Evolutionary conservation across 2,797 vertebrate species (phyloP).

Genomic region (Pelochelys cantorii): DNA sequence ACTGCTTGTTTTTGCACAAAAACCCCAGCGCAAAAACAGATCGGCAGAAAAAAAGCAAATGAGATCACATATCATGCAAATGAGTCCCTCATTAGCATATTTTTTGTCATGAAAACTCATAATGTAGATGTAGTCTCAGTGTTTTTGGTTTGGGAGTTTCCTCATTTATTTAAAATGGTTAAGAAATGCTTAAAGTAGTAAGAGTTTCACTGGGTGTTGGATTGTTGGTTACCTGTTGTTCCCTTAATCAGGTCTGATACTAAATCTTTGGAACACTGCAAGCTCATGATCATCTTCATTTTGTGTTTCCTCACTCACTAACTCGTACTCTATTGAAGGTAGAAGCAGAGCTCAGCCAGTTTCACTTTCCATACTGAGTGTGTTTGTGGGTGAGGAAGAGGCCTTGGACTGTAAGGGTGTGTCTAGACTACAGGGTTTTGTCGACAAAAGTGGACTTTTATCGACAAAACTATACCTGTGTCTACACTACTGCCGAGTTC

Average conservation of each 20-base stretch:
- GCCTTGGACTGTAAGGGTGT: neutral
- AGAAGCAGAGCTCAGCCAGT: neutral
- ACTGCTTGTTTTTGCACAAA: too few species aligned
- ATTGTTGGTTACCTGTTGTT: neutral
- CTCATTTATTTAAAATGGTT: neutral
- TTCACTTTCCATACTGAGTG: neutral
- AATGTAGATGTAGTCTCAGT: neutral
- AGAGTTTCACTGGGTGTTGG: neutral
- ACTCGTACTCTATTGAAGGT: neutral
- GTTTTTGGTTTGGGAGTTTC: neutral
- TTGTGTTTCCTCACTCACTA: neutral
- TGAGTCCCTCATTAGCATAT: too few species aligned
- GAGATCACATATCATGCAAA: too few species aligned
- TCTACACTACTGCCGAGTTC: too few species aligned
- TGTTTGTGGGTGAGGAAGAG: neutral
- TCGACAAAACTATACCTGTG: too few species aligned
- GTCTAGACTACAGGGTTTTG: too few species aligned
- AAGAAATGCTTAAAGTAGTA: neutral
- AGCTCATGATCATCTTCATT: fast-evolving
- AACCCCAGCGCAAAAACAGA: too few species aligned
- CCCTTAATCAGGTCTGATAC: neutral
- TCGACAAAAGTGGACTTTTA: too few species aligned
- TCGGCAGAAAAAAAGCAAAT: too few species aligned
- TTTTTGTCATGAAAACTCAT: too few species aligned
- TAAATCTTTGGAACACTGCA: neutral